Evolutionary conservation across 2,888 invertebrate genomes (phyloP).

Genomic region (Drosophila paracracens): DNA sequence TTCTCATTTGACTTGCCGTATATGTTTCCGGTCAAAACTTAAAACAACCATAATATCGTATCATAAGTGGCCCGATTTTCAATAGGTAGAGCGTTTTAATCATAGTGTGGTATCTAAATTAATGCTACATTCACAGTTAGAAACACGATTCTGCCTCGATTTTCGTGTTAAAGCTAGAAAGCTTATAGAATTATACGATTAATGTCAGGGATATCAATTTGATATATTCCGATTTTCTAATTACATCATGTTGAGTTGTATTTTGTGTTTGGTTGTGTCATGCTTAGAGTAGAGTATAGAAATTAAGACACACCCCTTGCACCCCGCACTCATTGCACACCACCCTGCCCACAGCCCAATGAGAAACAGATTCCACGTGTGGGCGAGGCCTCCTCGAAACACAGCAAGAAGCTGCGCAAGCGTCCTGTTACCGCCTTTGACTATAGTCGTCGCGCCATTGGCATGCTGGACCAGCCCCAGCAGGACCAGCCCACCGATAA

Average conservation of each 20-base stretch:
- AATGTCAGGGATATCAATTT: neutral
- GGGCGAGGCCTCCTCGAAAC: slow-evolving; percentile 34
- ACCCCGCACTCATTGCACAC: neutral
- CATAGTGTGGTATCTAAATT: neutral
- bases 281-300: neutral
- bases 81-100: neutral
- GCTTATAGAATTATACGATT: neutral
- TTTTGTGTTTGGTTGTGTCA: neutral
- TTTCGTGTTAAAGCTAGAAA: neutral
- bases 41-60: neutral
- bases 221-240: neutral
- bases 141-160: neutral
- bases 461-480: neutral
- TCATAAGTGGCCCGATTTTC: neutral
- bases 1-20: neutral
- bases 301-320: neutral
- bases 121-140: neutral
- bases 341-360: slow-evolving; percentile 1
- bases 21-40: neutral
- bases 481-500: slow-evolving; percentile 9
- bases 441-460: slow-evolving; percentile 10
- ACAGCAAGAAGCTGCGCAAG: slow-evolving; percentile 36
- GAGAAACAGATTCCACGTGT: slow-evolving; percentile 35
- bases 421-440: slow-evolving; percentile 59
- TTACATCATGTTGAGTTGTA: neutral